Evolutionary conservation across 2,888 invertebrate species (phyloP).

Genomic region (Lymantria dispar): DNA sequence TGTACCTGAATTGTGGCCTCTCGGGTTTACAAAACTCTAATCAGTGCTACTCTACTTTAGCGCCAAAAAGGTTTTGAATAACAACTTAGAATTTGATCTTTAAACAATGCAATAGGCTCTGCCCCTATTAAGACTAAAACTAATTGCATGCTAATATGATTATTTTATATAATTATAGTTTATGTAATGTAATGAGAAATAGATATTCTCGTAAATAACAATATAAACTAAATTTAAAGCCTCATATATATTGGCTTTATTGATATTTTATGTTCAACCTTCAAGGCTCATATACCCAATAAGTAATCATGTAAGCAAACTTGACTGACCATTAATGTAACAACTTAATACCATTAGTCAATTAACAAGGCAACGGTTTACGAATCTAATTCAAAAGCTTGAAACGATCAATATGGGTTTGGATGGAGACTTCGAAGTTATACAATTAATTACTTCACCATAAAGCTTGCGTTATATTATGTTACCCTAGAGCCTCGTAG

Average conservation of each 20-base stretch:
- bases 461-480: conserved; percentile 57
- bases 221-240: conserved; percentile 8
- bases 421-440: conserved; percentile 51
- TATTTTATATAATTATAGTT: too few species aligned
- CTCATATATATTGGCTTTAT: conserved; percentile 17
- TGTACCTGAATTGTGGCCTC: too few species aligned
- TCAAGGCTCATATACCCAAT: conserved; percentile 6
- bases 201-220: too few species aligned
- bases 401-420: conserved; percentile 48
- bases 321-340: conserved; percentile 24
- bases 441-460: conserved; percentile 66
- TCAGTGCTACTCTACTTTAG: too few species aligned
- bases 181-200: neutral
- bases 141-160: too few species aligned
- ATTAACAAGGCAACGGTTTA: conserved; percentile 25
- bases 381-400: conserved; percentile 39
- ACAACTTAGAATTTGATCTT: too few species aligned
- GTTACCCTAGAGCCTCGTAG: conserved; percentile 60
- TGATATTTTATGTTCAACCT: conserved; percentile 12
- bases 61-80: too few species aligned
- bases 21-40: too few species aligned
- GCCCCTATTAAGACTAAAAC: too few species aligned
- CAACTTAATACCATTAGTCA: conserved; percentile 28
- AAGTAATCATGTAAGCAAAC: conserved; percentile 15
- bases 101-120: too few species aligned